Conservation (phyloP, 2,797 vertebrate species). For the Macroramphosus scolopax region DNA sequence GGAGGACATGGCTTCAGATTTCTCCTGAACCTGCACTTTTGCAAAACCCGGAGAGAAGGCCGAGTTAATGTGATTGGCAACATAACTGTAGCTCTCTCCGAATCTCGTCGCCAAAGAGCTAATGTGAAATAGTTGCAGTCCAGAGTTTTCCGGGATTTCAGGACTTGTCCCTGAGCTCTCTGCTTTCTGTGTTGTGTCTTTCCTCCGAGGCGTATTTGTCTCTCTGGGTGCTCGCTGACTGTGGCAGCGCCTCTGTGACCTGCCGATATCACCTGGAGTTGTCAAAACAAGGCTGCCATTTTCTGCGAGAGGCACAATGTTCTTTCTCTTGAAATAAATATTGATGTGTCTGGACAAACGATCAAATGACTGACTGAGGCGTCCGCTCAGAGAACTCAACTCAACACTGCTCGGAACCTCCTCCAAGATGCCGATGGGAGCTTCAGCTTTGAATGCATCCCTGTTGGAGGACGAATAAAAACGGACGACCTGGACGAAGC, state of each 20-base stretch:
- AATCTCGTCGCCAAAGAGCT: constrained; percentile 71
- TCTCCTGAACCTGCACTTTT: constrained; percentile 20
- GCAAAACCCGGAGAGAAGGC: constrained; percentile 49
- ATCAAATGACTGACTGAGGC: constrained; percentile 63
- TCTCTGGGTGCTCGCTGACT: constrained; percentile 32
- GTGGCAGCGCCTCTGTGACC: constrained; percentile 37
- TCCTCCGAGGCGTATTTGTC: constrained; percentile 8
- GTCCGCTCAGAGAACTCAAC: constrained; percentile 39
- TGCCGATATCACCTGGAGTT: constrained; percentile 33
- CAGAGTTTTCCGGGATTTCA: constrained; percentile 12
- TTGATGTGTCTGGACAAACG: constrained; percentile 67
- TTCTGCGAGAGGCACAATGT: constrained; percentile 8
- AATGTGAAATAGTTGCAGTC: constrained; percentile 71
- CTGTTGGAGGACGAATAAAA: constrained; percentile 60
- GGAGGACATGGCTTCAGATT: constrained; percentile 6
- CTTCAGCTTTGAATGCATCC: constrained; percentile 56
- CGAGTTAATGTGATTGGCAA: constrained; percentile 73
- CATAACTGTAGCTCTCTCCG: constrained; percentile 73
- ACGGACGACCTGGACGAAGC: constrained; percentile 24
- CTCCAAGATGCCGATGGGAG: constrained; percentile 63
- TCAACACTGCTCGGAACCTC: constrained; percentile 37
- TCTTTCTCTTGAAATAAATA: constrained; percentile 65
- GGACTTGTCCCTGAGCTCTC: constrained; percentile 17
- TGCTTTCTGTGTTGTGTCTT: constrained; percentile 14
- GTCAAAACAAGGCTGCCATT: constrained; percentile 20